Conservation (phyloP, 2,797 vertebrate species). For the Diplodus sargus region DNA sequence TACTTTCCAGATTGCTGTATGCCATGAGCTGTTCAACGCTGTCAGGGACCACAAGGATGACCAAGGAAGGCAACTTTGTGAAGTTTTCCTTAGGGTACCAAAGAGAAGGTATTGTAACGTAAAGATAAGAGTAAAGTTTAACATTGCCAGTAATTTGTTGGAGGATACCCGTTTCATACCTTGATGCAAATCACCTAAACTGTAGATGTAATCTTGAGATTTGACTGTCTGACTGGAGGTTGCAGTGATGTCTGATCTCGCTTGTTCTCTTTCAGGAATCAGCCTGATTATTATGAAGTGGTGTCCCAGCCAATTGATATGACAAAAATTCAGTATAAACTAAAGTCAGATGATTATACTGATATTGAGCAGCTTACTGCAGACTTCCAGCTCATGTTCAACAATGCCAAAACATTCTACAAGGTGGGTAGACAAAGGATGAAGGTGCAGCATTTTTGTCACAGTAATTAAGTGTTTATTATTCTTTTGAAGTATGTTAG, state of each 20-base stretch:
- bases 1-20: constrained; percentile 92
- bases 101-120: constrained; percentile 91
- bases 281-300: constrained; percentile 97
- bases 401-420: constrained; percentile 97
- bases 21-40: constrained; percentile 97
- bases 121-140: neutral
- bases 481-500: neutral
- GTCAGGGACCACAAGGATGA: constrained; percentile 97
- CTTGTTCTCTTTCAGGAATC: constrained; percentile 87
- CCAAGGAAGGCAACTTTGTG: constrained; percentile 94
- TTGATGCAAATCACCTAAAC: neutral
- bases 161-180: neutral
- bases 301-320: constrained; percentile 98
- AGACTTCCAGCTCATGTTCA: constrained; percentile 97
- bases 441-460: neutral
- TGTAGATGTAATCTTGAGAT: neutral
- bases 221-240: too few species aligned
- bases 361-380: constrained; percentile 93
- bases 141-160: neutral
- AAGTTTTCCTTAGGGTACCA: constrained; percentile 94
- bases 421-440: constrained; percentile 84
- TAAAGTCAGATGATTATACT: constrained; percentile 97
- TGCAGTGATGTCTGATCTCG: neutral
- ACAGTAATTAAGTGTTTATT: neutral
- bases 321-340: constrained; percentile 98